Evolutionary conservation across 2,113 vertebrate species (phyloP).

Genomic region (Tricholaema leucomelas): DNA sequence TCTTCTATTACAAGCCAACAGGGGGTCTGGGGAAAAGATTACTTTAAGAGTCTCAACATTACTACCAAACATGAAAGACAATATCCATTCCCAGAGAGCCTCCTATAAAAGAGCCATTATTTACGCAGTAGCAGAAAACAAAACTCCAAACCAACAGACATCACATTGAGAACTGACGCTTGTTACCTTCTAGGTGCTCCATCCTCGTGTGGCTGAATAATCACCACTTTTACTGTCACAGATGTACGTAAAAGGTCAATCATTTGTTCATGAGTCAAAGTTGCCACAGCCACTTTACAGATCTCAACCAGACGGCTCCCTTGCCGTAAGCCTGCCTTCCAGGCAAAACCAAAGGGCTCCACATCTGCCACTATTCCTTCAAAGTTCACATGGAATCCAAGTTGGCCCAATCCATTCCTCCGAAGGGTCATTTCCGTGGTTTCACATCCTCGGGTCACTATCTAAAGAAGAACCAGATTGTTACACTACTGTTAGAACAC

Average conservation of each 20-base stretch:
- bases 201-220: slow-evolving; percentile 93
- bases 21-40: background rate
- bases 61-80: background rate
- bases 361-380: slow-evolving; percentile 97
- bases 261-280: slow-evolving; percentile 96
- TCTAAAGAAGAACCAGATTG: slow-evolving; percentile 70
- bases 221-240: slow-evolving; percentile 91
- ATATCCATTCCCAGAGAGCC: background rate
- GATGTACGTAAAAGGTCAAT: slow-evolving; percentile 94
- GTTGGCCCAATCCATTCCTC: slow-evolving; percentile 91
- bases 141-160: background rate
- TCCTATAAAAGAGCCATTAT: background rate
- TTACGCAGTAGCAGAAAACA: background rate
- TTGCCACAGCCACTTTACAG: slow-evolving; percentile 95
- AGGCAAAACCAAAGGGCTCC: slow-evolving; percentile 95
- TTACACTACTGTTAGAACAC: background rate
- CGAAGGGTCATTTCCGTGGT: slow-evolving; percentile 92
- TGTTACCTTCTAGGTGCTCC: slow-evolving; percentile 90
- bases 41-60: background rate
- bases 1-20: background rate
- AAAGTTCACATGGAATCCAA: slow-evolving; percentile 97
- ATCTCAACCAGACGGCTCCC: slow-evolving; percentile 97
- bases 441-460: slow-evolving; percentile 92
- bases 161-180: background rate
- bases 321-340: slow-evolving; percentile 94